Evolutionary conservation across 2,797 vertebrate genomes (phyloP), one percentile per base, ranked within the genome.

Genomic region (Alosa sapidissima): DNA sequence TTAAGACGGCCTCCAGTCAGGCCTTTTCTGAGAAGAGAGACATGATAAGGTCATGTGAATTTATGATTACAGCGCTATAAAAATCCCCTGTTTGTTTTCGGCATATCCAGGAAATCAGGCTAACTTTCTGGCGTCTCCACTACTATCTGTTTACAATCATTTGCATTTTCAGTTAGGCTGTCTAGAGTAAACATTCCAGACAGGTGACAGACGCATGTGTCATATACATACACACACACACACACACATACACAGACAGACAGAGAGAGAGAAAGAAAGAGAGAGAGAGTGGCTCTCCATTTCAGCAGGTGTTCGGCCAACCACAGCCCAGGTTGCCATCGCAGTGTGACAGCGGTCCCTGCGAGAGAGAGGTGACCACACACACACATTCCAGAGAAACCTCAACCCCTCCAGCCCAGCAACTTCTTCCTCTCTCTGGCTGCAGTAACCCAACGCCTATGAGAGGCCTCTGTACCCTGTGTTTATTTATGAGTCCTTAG

Each of bases 401-500:
- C 47, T 16, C 62, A 87, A 83, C 11, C n/a, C 65, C 81, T 58
- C 55, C 60, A 47, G 0, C 52, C 49, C 83, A 68, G 83, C 55
- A 55, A 52, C 82, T 85, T 85, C 75, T 75, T 72, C n/a, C 68
- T 6, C 68, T 6, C 54, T 58, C 68, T 16, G 36, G 68, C 33
- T 13, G 14, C 36, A 45, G 82, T 84, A 84, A 82, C 47, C 65
- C 33, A 52, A 68, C 9, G 21, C 83, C 84, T 85, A 54, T 83
- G 60, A 83, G 87, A 82, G 82, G n/a, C 24, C 83, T 84, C 82
- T 85, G 85, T 86, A 78, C 75, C 1, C 14, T 7, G 0, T 36
- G 60, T 11, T 55, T 87, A 83, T 85, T 87, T 86, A 88, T 84
- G 81, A 83, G 36, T 62, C 72, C 60, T 78, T 36, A 82, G 85